phyloP scores from a whole-genome alignment of 2,797 vertebrate species.

The Lutjanus campechanus region DNA sequence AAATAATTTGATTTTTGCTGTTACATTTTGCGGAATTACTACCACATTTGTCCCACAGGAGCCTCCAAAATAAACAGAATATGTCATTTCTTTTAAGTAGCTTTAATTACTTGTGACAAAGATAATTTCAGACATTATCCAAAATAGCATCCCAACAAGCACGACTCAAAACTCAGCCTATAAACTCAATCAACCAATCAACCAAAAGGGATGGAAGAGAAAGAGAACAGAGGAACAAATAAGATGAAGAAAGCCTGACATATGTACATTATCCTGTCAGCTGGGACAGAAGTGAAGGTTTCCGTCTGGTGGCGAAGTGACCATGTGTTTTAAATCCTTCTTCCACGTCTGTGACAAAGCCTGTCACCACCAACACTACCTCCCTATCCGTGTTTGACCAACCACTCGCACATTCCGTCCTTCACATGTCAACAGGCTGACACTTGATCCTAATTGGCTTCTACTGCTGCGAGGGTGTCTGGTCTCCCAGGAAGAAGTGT shows the following conservation, averaged over 20 bases:
- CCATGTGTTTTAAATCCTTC: constrained; percentile 80
- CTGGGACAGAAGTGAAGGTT: constrained; percentile 53
- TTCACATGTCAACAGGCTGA: constrained; percentile 83
- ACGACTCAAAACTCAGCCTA: not conserved
- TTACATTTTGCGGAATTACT: too few relatives aligned
- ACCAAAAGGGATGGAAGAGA: not conserved
- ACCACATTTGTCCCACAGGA: too few relatives aligned
- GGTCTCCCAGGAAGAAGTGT: constrained; percentile 61
- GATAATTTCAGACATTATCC: constrained; percentile 29
- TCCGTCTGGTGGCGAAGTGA: constrained; percentile 52
- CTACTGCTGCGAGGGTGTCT: constrained; percentile 60
- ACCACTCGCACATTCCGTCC: constrained; percentile 76
- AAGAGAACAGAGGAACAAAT: not conserved
- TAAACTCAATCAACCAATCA: constrained; percentile 24
- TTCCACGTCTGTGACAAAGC: constrained; percentile 61
- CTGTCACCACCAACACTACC: constrained; percentile 74
- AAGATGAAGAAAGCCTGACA: not conserved
- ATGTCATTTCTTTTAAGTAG: too few relatives aligned
- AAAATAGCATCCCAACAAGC: constrained; percentile 6
- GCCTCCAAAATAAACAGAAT: too few relatives aligned
- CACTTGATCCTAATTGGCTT: constrained; percentile 85
- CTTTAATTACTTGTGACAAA: constrained; percentile 40
- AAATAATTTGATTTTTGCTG: too few relatives aligned
- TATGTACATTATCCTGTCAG: constrained; percentile 28
- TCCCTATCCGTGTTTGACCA: constrained; percentile 66